These are phyloP conservation scores for Oxycera nigricornis DNA, from an alignment of 2,888 invertebrate genomes.

Conservation along the genomic window DNA sequence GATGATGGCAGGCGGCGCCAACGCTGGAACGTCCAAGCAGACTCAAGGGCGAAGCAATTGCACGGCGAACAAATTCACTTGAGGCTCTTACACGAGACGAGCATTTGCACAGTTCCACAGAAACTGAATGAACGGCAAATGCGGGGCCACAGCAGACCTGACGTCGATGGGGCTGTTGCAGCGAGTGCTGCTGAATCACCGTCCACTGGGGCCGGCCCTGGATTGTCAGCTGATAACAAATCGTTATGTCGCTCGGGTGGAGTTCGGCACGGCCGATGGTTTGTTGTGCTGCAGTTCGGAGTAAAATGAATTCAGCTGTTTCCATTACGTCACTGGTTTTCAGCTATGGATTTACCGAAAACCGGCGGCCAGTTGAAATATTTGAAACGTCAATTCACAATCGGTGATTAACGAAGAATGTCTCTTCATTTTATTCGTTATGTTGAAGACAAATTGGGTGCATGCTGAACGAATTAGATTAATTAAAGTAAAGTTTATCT, in stretches of 20 bases:
- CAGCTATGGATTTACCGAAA: too few species aligned
- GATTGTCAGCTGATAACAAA: slow-evolving; percentile 8
- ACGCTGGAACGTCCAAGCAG: neutral
- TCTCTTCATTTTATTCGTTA: too few species aligned
- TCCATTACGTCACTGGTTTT: too few species aligned
- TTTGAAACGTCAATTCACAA: too few species aligned
- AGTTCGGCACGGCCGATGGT: slow-evolving; percentile 4
- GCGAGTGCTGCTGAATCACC: neutral
- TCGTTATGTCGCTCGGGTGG: neutral
- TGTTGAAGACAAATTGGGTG: too few species aligned
- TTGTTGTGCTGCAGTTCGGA: neutral
- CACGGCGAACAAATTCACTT: neutral
- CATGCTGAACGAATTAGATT: too few species aligned
- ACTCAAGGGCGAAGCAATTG: neutral
- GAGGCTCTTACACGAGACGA: neutral
- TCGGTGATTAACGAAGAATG: too few species aligned
- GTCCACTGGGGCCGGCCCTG: slow-evolving; percentile 21
- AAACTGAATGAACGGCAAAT: slow-evolving; percentile 18
- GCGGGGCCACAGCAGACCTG: neutral
- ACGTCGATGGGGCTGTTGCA: neutral
- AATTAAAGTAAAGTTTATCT: too few species aligned
- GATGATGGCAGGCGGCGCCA: neutral
- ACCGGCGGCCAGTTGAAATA: too few species aligned
- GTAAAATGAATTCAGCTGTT: too few species aligned
- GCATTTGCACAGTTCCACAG: slow-evolving; percentile 22